Evolutionary conservation across 2,888 invertebrate genomes (phyloP).

Genomic region (Nomada fucata): DNA sequence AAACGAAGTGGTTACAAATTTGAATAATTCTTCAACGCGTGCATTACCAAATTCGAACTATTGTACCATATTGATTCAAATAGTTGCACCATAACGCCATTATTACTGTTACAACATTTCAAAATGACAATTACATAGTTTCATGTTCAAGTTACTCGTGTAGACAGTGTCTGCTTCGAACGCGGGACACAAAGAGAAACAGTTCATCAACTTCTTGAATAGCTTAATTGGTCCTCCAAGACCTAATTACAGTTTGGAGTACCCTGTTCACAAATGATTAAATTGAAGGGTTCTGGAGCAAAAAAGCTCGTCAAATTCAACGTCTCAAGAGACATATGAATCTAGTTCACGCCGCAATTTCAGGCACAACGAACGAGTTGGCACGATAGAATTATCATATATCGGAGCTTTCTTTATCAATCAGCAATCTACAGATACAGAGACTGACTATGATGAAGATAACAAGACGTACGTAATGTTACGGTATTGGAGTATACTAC

Average conservation of each 20-base stretch:
- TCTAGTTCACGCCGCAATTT: neutral
- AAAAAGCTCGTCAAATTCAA: neutral
- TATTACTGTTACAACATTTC: neutral
- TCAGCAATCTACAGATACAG: too few relatives aligned
- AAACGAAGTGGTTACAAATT: too few relatives aligned
- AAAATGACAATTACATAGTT: neutral
- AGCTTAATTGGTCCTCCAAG: conserved; percentile 6
- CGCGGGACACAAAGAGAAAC: neutral
- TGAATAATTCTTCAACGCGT: too few relatives aligned
- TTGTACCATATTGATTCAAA: too few relatives aligned
- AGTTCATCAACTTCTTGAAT: conserved; percentile 16
- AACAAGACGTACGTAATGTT: neutral
- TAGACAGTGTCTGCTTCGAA: neutral
- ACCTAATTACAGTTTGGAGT: conserved; percentile 16
- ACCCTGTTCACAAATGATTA: conserved; percentile 3
- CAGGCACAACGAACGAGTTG: neutral
- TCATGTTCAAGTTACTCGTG: too few relatives aligned
- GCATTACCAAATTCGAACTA: too few relatives aligned
- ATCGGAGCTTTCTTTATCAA: too few relatives aligned
- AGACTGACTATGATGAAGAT: too few relatives aligned
- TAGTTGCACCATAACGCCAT: neutral
- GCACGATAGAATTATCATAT: neutral
- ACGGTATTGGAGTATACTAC: neutral
- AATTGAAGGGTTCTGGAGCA: conserved; percentile 11
- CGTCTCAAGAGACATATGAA: neutral